Base-by-base conservation (phyloP, 2,888 invertebrate genomes). In the Scaptomyza caliginosa region DNA sequence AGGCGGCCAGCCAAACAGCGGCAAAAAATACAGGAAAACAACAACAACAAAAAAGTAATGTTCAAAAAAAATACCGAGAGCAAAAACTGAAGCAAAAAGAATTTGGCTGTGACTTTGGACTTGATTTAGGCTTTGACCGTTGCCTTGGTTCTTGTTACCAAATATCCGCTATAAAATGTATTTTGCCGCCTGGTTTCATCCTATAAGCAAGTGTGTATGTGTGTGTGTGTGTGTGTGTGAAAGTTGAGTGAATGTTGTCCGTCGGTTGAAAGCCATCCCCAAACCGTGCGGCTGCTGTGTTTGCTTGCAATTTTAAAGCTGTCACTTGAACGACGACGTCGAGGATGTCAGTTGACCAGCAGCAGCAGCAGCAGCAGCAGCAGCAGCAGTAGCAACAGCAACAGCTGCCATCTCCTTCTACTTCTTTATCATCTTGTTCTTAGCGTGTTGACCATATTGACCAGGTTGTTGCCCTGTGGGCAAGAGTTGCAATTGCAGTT, bases 271-370 rank as follows among this genome's bases (percentile, higher is more conserved):
- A 50, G 42, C 48, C 46, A 48, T 48, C 42, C 46, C 36, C 46
- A 46, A 49, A 39, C 48, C 26, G 50, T 63, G 50, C 45, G 13
- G 21, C 40, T 28, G 45, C 62, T 34, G 34, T 46, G 49, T 58
- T 66, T 58, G 68, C 59, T 48, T 58, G 66, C 51, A 59, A 59
- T 66, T 66, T 66, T 67, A 51, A 66, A 51, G 68, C 66, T 66
- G 66, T 66, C 66, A 66, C 59, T 66, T 58, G 46, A 51, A 67
- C 43, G 46, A 66, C 68, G 68, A 67, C 68, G 52, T 58, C 67
- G 39, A 50, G 57, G 57, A 50, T 57, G 66, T 66, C 67, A 57
- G 67, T 56, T 67, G 57, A 43, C 49, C 65, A 57, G 19, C 32
- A 10, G 28, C 50, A 21, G 11, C 50, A 62, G 19, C 19, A 63